Base-by-base conservation (phyloP, 2,797 vertebrate genomes). In the Periparus ater region DNA sequence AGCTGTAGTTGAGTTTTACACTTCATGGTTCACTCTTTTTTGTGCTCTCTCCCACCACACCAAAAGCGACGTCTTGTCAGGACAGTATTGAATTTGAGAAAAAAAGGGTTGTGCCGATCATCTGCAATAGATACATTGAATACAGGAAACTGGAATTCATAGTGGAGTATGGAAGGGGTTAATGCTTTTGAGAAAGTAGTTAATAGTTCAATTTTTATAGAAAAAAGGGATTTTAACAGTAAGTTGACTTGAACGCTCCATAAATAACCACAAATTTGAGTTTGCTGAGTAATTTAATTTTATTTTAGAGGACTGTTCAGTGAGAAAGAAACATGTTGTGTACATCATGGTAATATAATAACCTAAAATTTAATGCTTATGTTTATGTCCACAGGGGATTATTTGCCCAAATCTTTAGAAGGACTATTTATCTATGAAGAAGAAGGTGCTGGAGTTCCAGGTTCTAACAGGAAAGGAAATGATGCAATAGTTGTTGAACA, bases 401-500 rank as follows among this genome's bases (percentile, higher is more conserved):
- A 99, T 25, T 98, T 98, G 70, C 98, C 99, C 53, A 98, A 99
- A 84, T 99, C 99, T 60, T 98, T 99, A 97, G 99, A 99, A 94
- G 99, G 99, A 17, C 95, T 99, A 94, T 99, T 99, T 95, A 98
- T 99, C 89, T 99, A 99, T 4, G 99, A 99, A 96, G 99, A 99
- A 97, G 98, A 97, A 93, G 97, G 97, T 80, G 81, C 97, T 82
- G 97, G 96, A 34, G 58, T 97, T 88, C 98, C 98, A 16, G 98
- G 98, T 72, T 96, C 97, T 54, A 95, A 87, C 92, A 97, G 96
- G 89, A 98, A 96, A 92, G 98, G 97, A 97, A 99, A 99, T 68
- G 99, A 99, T 97, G 99, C 99, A 83, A 99, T 99, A 58, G 98
- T 99, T 27, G 99, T 99, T 10, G 99, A 99, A 97, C 99, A 99